Evolutionary conservation across 1,140 invertebrate genomes (phyloP).

Genomic region (Calliphora vicina): DNA sequence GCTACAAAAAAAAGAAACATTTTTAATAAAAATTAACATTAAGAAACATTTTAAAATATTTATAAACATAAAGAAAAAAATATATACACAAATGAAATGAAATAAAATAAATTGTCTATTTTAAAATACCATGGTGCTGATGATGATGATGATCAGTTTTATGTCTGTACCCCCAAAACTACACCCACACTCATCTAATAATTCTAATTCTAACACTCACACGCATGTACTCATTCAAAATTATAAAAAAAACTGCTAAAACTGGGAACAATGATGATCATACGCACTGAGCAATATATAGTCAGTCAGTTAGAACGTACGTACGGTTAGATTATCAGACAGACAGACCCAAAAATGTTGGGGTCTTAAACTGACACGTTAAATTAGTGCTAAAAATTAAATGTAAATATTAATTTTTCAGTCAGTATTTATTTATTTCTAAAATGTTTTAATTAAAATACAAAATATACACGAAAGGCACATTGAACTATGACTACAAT

Average conservation of each 20-base stretch:
- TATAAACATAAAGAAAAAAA: too few relatives aligned
- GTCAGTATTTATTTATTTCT: not conserved
- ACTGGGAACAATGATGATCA: not conserved
- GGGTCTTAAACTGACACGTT: not conserved
- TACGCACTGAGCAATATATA: not conserved
- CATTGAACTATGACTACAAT: not conserved
- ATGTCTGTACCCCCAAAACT: too few relatives aligned
- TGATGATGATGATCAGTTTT: too few relatives aligned
- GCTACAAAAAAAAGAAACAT: too few relatives aligned
- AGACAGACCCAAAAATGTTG: not conserved
- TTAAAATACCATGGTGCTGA: too few relatives aligned
- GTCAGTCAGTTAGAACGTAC: too few relatives aligned
- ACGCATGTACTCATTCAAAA: not conserved
- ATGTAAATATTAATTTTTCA: not conserved
- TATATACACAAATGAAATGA: too few relatives aligned
- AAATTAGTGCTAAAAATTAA: conserved; percentile 23
- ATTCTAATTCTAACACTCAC: not conserved
- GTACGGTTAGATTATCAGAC: too few relatives aligned
- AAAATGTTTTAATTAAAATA: conserved; percentile 24
- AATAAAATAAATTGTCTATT: too few relatives aligned
- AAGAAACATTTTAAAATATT: too few relatives aligned
- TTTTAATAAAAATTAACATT: too few relatives aligned
- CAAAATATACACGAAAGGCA: not conserved
- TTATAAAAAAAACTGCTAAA: not conserved
- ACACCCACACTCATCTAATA: too few relatives aligned